phyloP scores from a whole-genome alignment of 2,797 vertebrate genomes.

The Pristis pectinata region DNA sequence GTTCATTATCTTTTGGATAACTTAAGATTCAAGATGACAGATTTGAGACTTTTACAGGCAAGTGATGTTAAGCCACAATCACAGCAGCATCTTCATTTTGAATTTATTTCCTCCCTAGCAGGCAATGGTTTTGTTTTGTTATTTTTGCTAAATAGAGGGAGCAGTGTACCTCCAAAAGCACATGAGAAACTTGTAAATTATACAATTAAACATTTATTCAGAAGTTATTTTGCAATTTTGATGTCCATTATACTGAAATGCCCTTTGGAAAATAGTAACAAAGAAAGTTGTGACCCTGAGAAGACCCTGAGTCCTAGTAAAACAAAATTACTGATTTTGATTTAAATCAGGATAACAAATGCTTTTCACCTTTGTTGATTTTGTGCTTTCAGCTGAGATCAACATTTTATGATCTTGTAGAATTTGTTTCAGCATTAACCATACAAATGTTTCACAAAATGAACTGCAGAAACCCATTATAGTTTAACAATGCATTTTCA shows the following conservation, averaged over 20 bases:
- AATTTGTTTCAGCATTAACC: background rate
- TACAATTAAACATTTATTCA: slow-evolving; percentile 18
- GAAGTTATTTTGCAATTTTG: background rate
- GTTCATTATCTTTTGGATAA: background rate
- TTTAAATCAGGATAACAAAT: background rate
- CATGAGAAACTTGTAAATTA: background rate
- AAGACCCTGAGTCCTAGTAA: background rate
- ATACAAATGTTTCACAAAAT: background rate
- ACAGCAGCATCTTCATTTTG: background rate
- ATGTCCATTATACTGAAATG: background rate
- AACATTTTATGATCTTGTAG: background rate
- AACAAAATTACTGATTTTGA: background rate
- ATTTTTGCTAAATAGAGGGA: background rate
- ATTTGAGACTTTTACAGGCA: background rate
- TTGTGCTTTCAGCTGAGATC: background rate
- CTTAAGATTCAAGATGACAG: background rate
- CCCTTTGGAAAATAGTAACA: background rate
- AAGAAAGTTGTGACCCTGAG: background rate
- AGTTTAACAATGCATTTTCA: background rate
- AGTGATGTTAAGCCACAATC: background rate
- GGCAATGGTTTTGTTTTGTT: background rate
- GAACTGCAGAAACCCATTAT: background rate
- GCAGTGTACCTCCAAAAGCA: background rate
- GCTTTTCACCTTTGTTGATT: background rate
- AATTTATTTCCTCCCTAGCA: background rate